Evolutionary conservation across 2,888 invertebrate species (phyloP).

Genomic region (Sminthurides aquaticus): DNA sequence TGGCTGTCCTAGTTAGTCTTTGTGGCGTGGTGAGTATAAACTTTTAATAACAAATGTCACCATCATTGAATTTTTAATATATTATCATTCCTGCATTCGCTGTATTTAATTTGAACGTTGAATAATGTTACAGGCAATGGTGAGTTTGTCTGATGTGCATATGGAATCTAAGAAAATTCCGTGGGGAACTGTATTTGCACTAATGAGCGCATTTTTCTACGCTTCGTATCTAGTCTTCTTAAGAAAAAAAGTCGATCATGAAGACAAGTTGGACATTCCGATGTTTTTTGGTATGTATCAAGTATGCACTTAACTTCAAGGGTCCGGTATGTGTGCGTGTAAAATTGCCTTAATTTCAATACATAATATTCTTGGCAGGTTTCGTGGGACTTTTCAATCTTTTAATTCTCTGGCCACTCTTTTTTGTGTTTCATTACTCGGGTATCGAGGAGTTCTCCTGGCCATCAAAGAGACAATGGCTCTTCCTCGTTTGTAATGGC

Average conservation of each 20-base stretch:
- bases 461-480: constrained; percentile 73
- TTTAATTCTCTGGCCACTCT: constrained; percentile 79
- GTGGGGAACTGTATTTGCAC: constrained; percentile 68
- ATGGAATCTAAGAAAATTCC: constrained; percentile 60
- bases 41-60: not conserved
- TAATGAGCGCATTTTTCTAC: constrained; percentile 82
- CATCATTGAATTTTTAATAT: not conserved
- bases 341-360: constrained; percentile 7
- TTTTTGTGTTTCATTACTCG: constrained; percentile 75
- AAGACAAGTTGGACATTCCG: constrained; percentile 88
- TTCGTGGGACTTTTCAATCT: constrained; percentile 88
- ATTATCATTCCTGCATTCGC: not conserved
- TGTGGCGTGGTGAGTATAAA: constrained; percentile 63
- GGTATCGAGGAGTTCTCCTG: constrained; percentile 72
- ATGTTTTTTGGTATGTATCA: constrained; percentile 88
- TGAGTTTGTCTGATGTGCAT: constrained; percentile 65
- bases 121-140: constrained; percentile 64
- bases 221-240: constrained; percentile 83
- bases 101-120: too few species aligned
- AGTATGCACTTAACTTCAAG: constrained; percentile 15
- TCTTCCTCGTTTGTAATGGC: constrained; percentile 73
- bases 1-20: constrained; percentile 70
- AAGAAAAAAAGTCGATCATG: constrained; percentile 76
- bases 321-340: constrained; percentile 8
- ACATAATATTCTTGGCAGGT: too few species aligned